phyloP scores from a whole-genome alignment of 2,113 vertebrate genomes.

The Peromyscus californicus region DNA sequence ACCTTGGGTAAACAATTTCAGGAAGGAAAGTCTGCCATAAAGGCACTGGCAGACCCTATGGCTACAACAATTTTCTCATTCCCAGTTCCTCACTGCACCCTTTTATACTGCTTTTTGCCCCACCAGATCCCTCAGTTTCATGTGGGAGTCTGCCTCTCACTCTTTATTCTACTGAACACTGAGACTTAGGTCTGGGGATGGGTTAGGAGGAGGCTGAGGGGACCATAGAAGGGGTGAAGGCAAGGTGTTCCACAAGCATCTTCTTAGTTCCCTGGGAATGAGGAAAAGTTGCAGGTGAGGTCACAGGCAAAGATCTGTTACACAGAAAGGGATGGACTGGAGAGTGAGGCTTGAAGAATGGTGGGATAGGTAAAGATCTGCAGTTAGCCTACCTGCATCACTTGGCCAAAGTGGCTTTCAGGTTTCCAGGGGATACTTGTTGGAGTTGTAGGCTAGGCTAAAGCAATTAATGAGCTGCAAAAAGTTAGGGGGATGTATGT shows the following conservation, averaged over 20 bases:
- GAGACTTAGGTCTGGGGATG: neutral
- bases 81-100: neutral
- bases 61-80: neutral
- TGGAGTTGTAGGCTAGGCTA: neutral
- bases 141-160: neutral
- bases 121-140: neutral
- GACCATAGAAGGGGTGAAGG: neutral
- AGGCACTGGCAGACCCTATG: neutral
- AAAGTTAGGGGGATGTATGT: neutral
- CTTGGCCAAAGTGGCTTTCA: neutral
- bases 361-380: neutral
- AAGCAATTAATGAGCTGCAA: neutral
- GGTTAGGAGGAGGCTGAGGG: neutral
- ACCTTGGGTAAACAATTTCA: neutral
- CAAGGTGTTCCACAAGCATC: neutral
- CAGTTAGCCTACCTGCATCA: neutral
- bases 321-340: neutral
- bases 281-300: neutral
- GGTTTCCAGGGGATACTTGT: neutral
- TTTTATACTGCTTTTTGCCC: neutral
- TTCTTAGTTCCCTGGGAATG: neutral
- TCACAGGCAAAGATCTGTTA: neutral
- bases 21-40: neutral
- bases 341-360: neutral
- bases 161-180: neutral